A percentile compares a stretch with the other conserved stretches of the same genome.
phyloP scores from a whole-genome alignment of 2,888 invertebrate genomes.

The Acanthococcus lagerstroemiae region DNA sequence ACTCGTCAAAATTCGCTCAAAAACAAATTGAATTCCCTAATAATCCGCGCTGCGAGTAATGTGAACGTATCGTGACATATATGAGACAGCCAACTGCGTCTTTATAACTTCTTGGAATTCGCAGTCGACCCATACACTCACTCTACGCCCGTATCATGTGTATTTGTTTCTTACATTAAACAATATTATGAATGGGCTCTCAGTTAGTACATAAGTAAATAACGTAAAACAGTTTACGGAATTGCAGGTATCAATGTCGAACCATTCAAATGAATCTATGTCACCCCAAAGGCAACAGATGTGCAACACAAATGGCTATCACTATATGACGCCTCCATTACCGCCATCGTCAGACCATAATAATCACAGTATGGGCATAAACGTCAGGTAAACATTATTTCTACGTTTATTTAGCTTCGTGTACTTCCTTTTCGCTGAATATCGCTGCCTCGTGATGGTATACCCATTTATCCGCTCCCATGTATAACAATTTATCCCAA shows the following conservation, averaged over 20 bases:
- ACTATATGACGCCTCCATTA: conserved; percentile 19
- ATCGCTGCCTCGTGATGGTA: background rate
- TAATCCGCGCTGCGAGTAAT: too few species aligned
- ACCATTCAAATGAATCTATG: conserved; percentile 10
- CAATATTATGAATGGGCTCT: too few species aligned
- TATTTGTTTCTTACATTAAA: too few species aligned
- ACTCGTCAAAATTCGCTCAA: too few species aligned
- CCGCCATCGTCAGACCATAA: conserved; percentile 37
- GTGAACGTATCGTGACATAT: too few species aligned
- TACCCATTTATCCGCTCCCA: background rate
- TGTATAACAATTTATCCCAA: background rate
- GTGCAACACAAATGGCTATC: conserved; percentile 31
- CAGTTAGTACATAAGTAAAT: too few species aligned
- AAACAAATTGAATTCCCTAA: too few species aligned
- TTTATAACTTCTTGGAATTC: too few species aligned
- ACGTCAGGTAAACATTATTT: conserved; percentile 41
- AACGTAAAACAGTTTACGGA: background rate
- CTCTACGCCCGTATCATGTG: too few species aligned
- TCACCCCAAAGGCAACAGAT: conserved; percentile 21
- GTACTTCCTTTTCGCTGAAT: background rate
- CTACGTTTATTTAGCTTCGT: background rate
- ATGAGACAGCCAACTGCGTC: too few species aligned
- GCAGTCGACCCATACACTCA: too few species aligned
- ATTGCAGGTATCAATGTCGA: conserved; percentile 12
- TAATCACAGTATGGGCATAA: conserved; percentile 44